phyloP scores from a whole-genome alignment of 1,140 invertebrate genomes.

The Megalopta genalis region DNA sequence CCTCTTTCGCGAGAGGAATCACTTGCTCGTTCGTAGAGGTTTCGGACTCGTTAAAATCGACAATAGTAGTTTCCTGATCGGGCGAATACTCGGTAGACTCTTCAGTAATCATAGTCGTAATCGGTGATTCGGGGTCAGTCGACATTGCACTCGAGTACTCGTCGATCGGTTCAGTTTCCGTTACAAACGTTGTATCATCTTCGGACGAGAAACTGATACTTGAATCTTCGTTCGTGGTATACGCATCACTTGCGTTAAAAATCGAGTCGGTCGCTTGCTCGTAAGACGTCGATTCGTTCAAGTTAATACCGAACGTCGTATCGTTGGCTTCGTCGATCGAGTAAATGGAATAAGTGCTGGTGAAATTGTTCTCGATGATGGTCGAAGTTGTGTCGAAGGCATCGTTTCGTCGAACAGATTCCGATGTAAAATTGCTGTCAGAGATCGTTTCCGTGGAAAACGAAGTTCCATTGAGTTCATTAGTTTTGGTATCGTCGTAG shows the following conservation, averaged over 20 bases:
- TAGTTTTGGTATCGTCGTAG: constrained; percentile 14
- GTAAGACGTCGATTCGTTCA: background rate
- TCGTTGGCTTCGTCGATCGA: background rate
- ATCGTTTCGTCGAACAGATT: background rate
- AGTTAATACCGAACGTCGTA: background rate
- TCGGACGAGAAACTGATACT: background rate
- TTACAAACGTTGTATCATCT: background rate
- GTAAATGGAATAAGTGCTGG: background rate
- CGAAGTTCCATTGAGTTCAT: background rate
- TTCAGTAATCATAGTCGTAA: background rate
- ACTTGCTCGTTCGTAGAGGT: background rate
- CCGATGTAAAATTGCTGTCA: background rate
- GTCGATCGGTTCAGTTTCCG: background rate
- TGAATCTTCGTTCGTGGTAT: background rate
- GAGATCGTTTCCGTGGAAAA: background rate
- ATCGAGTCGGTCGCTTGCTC: background rate
- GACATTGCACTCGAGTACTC: background rate
- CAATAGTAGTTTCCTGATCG: background rate
- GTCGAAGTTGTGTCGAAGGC: background rate
- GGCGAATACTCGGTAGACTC: background rate
- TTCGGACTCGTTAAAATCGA: background rate
- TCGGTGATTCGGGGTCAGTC: background rate
- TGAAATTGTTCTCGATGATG: background rate
- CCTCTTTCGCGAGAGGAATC: background rate
- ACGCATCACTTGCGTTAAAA: background rate